Evolutionary conservation across 2,113 vertebrate genomes (phyloP).

Genomic region (Tympanuchus pallidicinctus): DNA sequence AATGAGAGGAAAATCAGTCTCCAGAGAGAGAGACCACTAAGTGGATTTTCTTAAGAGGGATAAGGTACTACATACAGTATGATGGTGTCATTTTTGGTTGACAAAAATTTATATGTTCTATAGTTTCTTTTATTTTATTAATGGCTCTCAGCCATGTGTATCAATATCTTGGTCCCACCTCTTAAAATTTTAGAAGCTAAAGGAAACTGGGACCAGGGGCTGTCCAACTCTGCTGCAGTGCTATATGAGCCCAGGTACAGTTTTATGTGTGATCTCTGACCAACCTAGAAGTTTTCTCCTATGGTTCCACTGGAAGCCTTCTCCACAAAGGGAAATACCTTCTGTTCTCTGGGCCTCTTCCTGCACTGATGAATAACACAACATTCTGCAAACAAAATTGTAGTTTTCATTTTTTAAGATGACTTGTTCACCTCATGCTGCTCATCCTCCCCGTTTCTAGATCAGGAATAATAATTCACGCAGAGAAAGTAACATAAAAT

Average conservation of each 20-base stretch:
- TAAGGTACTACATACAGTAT: not conserved
- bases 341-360: not conserved
- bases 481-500: not conserved
- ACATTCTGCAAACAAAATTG: not conserved
- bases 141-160: not conserved
- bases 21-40: not conserved
- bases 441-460: not conserved
- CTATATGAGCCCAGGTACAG: rapidly evolving
- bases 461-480: not conserved
- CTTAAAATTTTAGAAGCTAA: not conserved
- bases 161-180: not conserved
- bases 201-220: not conserved
- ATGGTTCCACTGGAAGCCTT: not conserved
- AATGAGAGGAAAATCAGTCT: not conserved
- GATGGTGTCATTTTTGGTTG: not conserved
- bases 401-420: not conserved
- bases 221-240: not conserved
- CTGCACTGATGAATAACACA: not conserved
- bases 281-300: not conserved
- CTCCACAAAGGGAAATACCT: not conserved
- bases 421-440: not conserved
- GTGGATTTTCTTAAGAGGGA: not conserved
- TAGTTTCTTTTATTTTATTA: not conserved
- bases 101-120: not conserved
- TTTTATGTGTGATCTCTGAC: not conserved